A percentile compares a stretch with the other conserved stretches of the same genome.
phyloP scores from a whole-genome alignment of 1,140 invertebrate species.

The Drosophila serrata region DNA sequence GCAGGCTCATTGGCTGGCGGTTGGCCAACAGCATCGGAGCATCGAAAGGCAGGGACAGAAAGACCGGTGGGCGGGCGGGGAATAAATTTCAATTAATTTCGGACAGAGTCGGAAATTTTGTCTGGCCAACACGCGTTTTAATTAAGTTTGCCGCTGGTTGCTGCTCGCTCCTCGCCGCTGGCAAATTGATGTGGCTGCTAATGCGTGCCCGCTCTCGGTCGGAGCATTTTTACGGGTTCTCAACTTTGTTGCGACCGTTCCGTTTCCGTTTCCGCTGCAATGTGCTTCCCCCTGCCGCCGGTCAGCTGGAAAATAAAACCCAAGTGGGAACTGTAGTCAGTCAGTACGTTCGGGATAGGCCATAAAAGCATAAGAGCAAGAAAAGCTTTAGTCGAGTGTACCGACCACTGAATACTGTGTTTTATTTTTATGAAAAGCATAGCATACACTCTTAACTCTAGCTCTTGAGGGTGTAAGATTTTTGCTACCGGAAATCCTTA shows the following conservation, averaged over 20 bases:
- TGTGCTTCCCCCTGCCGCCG: constrained; percentile 1
- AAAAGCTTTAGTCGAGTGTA: not conserved
- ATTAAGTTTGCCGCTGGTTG: constrained; percentile 64
- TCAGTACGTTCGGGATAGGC: constrained; percentile 12
- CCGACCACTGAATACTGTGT: constrained; percentile 3
- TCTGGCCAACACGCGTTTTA: constrained; percentile 59
- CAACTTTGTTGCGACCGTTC: constrained; percentile 48
- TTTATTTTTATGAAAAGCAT: not conserved
- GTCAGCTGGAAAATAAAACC: constrained; percentile 49
- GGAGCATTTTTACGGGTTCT: constrained; percentile 35
- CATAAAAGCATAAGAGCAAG: not conserved
- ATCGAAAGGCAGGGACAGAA: not conserved
- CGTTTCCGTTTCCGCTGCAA: constrained; percentile 15
- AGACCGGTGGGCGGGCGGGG: not conserved
- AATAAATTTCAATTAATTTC: constrained; percentile 73
- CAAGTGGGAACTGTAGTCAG: constrained; percentile 43
- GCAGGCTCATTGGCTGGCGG: constrained; percentile 14
- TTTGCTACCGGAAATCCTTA: not conserved
- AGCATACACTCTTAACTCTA: too few relatives aligned
- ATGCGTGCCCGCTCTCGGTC: constrained; percentile 21
- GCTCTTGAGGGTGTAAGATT: not conserved
- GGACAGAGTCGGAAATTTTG: constrained; percentile 40
- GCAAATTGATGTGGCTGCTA: constrained; percentile 70
- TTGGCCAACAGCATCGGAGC: constrained; percentile 3
- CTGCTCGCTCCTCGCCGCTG: constrained; percentile 11